Base-by-base conservation (phyloP, 2,888 invertebrate genomes). In the Drosophila multiciliata region DNA sequence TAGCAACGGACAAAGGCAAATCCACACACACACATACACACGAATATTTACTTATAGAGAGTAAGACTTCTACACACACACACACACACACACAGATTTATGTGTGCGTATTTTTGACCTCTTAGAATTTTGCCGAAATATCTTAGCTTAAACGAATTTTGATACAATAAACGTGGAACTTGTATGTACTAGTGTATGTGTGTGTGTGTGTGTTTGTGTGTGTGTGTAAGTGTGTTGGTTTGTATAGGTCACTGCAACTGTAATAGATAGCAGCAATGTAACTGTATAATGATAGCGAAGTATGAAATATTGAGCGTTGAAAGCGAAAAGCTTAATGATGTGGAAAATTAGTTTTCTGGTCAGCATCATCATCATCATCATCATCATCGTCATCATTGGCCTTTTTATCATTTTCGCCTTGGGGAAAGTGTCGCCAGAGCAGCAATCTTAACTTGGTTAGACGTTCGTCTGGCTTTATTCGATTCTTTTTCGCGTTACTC, bases 311-410 rank as follows among this genome's bases (percentile, higher is more conserved):
- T 66, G 66, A 60, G 64, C 62, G 68, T 53, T 75, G 70, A 85
- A 82, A 86, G 82, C 64, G 80, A 82, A 83, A 82, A 80, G 75
- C 72, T 82, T 78, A 89, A 90, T 90, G 87, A 75, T 75, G 77
- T 80, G 84, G 84, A 90, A 90, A 90, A 89, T 89, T 86, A 78
- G 82, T 84, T 90, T 82, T 89, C 67, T 48, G 70, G 66, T 40
- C 40, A 38, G 20, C 20, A 52, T 15, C 35, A 50, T 55, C 60
- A 42, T 26, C 33, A 48, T 61, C 54, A 36, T 59, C 42, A 52
- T n/a, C n/a, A n/a, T 55, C 60, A 42, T 26, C 33, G 49, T 61
- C 54, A 36, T 59, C 42, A 52, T n/a, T 42, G 20, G 26, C 23
- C 11, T 45, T 57, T 29, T 58, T 40, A 35, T 62, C 42, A 63